Base-by-base conservation (phyloP, 2,888 invertebrate genomes). In the Trichogramma evanescens region DNA sequence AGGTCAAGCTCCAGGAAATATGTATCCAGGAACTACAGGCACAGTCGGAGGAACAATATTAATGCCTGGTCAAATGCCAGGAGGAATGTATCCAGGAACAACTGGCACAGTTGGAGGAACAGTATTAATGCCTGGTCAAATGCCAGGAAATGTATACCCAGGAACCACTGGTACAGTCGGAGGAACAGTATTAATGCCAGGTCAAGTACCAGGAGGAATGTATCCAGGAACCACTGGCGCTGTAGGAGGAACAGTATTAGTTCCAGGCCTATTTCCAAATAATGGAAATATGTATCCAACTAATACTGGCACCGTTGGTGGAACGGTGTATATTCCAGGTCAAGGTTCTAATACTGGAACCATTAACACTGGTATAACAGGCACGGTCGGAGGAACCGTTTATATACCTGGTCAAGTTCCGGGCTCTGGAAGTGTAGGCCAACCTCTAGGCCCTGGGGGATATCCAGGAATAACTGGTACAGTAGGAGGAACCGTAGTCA, bases 31-130 rank as follows among this genome's bases (percentile, higher is more conserved):
- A 26, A 26, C 26, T 26, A 26, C 26, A 26, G 26, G 26, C 26
- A 26, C 3, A 26, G 26, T 26, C 26, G 26, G 26, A 26, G 26
- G 26, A 26, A 26, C 26, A 2, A 3, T 26, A 26, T 26, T 26
- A 26, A 26, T 26, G 26, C 26, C 26, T 3, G 26, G 26, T 46
- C 45, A 54, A 43, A 56, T 55, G 8, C 56, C 57, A 13, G 64
- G 62, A 10, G 44, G 60, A 38, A 41, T 50, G 7, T 56, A 62
- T 53, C 53, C 63, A 44, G 63, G 65, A 10, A 56, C 52, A 41
- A 13, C 51, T 6, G 57, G 54, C 5, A 46, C 58, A 13, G 62
- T 61, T 50, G 56, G 54, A 39, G 46, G 62, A 58, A 9, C 26
- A 46, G 41, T 52, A 26, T n/a, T 53, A 42, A 10, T 57, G n/a